Percentiles rank a stretch among this genome's conserved stretches.
Conservation (phyloP, 2,113 vertebrate species). For the Australoheros scitulus region DNA sequence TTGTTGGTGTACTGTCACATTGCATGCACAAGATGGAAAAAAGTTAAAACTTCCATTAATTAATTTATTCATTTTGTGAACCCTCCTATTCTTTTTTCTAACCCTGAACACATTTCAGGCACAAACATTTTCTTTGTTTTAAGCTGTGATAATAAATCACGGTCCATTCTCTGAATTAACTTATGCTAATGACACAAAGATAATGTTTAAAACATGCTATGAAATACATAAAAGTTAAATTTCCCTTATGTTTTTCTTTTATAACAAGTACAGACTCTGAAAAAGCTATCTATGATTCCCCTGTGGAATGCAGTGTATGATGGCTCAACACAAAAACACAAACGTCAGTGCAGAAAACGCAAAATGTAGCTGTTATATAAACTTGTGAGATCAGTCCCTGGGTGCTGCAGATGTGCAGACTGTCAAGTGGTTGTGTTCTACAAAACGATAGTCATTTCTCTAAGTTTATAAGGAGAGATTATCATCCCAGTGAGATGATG, state of each 20-base stretch:
- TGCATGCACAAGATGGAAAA: not conserved
- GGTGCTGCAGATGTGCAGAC: slow-evolving; percentile 7
- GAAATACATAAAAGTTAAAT: not conserved
- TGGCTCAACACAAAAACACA: not conserved
- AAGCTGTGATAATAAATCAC: not conserved
- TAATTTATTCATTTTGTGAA: not conserved
- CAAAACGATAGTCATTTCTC: slow-evolving; percentile 35
- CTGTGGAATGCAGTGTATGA: not conserved
- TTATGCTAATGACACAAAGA: not conserved
- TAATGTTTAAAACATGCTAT: not conserved
- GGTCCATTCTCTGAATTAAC: not conserved
- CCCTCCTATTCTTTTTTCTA: not conserved
- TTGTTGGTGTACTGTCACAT: not conserved
- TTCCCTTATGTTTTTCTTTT: not conserved
- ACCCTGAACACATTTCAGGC: not conserved
- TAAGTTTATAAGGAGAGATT: slow-evolving; percentile 37
- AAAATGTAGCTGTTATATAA: slow-evolving; percentile 3
- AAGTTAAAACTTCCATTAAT: not conserved
- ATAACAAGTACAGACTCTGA: not conserved
- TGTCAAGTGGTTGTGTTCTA: slow-evolving; percentile 18
- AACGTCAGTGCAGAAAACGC: not conserved
- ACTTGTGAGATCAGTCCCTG: slow-evolving; percentile 1
- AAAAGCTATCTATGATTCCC: not conserved
- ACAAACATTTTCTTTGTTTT: not conserved
- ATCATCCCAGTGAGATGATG: slow-evolving; percentile 49